Conservation (phyloP, 2,888 invertebrate species). For the Strigamia transsilvanica region DNA sequence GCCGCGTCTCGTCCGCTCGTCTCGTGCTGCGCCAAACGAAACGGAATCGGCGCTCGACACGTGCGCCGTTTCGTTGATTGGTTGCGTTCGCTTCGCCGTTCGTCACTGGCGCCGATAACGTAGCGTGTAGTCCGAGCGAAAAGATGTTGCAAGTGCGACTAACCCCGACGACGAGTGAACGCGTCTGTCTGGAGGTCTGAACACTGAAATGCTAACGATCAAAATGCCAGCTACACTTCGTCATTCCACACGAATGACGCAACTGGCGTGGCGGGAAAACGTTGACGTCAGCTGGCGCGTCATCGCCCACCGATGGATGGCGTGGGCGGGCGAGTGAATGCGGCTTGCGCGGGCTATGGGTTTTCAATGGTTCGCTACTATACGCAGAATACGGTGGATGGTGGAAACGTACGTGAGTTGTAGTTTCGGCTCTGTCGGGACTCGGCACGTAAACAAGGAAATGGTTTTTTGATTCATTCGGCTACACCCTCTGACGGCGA, state of each 20-base stretch:
- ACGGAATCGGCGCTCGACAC: not conserved
- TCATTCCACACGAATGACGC: conserved; percentile 3
- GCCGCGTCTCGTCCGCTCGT: not conserved
- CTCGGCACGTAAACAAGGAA: too few relatives aligned
- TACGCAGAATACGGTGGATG: too few relatives aligned
- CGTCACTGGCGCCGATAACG: not conserved
- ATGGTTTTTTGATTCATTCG: too few relatives aligned
- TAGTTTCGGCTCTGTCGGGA: not conserved
- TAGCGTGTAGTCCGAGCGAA: not conserved
- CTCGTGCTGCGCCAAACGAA: too few relatives aligned
- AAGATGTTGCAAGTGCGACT: not conserved
- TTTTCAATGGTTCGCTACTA: too few relatives aligned
- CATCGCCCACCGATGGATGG: not conserved
- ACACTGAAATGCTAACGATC: conserved; percentile 22
- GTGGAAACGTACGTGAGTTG: not conserved
- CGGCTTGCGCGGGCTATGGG: too few relatives aligned
- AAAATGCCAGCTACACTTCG: conserved; percentile 31
- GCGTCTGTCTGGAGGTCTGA: conserved; percentile 23
- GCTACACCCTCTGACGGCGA: too few relatives aligned
- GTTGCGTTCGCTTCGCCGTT: not conserved
- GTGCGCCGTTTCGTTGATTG: not conserved
- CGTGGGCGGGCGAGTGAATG: too few relatives aligned
- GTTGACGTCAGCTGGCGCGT: not conserved
- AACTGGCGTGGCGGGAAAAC: conserved; percentile 31
- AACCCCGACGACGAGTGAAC: conserved; percentile 18